Percentiles rank a stretch among this genome's conserved stretches.
Conservation (phyloP, 2,113 vertebrate genomes). For the Cyphomyrus discorhynchus region DNA sequence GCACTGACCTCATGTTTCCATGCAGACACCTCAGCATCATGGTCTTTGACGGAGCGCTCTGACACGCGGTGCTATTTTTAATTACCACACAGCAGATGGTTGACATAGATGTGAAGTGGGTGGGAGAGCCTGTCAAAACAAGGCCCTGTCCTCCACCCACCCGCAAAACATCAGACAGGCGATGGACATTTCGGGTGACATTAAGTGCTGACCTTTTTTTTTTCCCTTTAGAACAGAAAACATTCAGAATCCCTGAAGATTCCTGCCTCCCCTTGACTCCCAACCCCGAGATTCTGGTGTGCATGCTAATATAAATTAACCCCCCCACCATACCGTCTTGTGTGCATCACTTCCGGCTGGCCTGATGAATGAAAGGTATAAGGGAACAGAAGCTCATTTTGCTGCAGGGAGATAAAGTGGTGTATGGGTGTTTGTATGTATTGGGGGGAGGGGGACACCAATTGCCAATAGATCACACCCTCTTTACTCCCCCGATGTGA, state of each 20-base stretch:
- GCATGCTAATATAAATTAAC: background rate
- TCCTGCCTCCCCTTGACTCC: background rate
- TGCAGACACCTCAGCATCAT: background rate
- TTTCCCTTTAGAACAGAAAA: background rate
- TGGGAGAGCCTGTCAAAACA: conserved; percentile 14
- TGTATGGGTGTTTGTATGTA: background rate
- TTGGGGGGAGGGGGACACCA: background rate
- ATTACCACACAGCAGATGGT: conserved; percentile 51
- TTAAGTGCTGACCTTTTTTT: background rate
- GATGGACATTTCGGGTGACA: background rate
- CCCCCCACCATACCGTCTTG: background rate
- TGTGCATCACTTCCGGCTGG: background rate
- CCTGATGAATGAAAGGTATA: background rate
- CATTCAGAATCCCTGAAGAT: background rate
- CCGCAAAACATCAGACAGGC: background rate
- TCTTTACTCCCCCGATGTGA: background rate
- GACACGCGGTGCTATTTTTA: conserved; percentile 53
- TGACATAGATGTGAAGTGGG: conserved; percentile 17
- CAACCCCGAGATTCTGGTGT: background rate
- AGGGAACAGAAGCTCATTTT: background rate
- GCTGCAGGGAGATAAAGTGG: background rate
- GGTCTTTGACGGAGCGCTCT: background rate
- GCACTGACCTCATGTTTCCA: background rate
- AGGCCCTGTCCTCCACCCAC: background rate
- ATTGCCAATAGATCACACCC: background rate